phyloP scores from a whole-genome alignment of 2,888 invertebrate genomes.

The Epinotia ramella region DNA sequence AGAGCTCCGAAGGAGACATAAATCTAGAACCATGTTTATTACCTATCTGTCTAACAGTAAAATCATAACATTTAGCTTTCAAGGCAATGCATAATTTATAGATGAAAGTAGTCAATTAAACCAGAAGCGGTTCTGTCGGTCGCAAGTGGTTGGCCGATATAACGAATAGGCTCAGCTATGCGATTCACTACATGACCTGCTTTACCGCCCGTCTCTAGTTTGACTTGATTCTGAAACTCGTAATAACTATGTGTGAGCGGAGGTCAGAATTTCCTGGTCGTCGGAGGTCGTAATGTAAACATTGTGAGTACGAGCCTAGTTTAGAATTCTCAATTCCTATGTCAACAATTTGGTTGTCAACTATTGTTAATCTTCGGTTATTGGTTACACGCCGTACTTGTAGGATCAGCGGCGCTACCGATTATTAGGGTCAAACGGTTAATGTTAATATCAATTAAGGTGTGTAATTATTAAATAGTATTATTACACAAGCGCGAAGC shows the following conservation, averaged over 20 bases:
- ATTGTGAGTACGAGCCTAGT: neutral
- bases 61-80: slow-evolving; percentile 41
- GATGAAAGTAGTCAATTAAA: slow-evolving; percentile 44
- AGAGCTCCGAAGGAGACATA: slow-evolving; percentile 28
- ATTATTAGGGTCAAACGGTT: no score
- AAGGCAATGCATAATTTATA: slow-evolving; percentile 46
- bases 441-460: no score
- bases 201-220: neutral
- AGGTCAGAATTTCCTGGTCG: neutral
- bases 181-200: neutral
- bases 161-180: slow-evolving; percentile 28
- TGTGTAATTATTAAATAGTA: no score
- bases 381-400: neutral
- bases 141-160: slow-evolving; percentile 35
- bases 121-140: slow-evolving; percentile 36
- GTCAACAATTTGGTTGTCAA: neutral
- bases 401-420: neutral
- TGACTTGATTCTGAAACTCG: neutral
- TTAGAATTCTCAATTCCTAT: slow-evolving; percentile 1
- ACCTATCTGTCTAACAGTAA: slow-evolving; percentile 22
- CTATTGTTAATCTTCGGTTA: neutral
- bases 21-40: slow-evolving; percentile 36
- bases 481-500: no score
- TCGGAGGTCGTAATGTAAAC: neutral
- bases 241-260: neutral